Evolutionary conservation across 2,888 invertebrate genomes (phyloP), one percentile per base, ranked within the genome.

Genomic region (Acrobeloides nanus): DNA sequence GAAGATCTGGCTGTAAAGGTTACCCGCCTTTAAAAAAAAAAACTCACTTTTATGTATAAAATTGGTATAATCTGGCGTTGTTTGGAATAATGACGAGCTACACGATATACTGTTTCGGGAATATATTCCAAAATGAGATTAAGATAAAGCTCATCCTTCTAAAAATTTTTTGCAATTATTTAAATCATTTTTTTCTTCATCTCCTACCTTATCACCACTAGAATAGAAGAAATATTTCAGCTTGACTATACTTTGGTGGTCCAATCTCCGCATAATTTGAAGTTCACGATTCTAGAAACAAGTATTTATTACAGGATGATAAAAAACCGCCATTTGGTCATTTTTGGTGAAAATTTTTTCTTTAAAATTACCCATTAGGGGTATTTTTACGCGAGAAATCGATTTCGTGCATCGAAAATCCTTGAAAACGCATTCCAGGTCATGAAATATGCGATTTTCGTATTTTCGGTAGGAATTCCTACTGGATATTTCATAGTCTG

Each of bases 171-270:
- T n/a, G n/a, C n/a, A n/a, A n/a, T n/a, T n/a, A n/a, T n/a, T n/a
- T n/a, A n/a, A n/a, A n/a, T n/a, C n/a, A n/a, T n/a, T n/a, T n/a
- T n/a, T n/a, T n/a, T n/a, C n/a, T n/a, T n/a, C n/a, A n/a, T n/a
- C 10, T 31, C 3, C 8, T 1, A 53, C 53, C 50, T 95, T 95
- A 81, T 97, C 95, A 78, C 95, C 95, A 79, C 89, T 89, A 77
- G 95, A 95, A 82, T 97, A 97, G 83, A 97, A 97, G 85, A 92
- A 97, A 83, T 90, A 99, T 83, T 92, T 92, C 81, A 99, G 84
- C 83, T 92, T 90, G 77, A 99, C 95, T 82, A 99, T 95, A 82
- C 99, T 99, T 84, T 92, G 92, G 81, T 97, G 97, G 81, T 95
- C 92, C 81, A 99, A 82, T 78, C 90, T 87, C 79, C 95, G 84